Percentiles rank a stretch among this genome's conserved stretches.
Evolutionary conservation across 2,888 invertebrate species (phyloP).

Genomic region (Heliconius cydno): DNA sequence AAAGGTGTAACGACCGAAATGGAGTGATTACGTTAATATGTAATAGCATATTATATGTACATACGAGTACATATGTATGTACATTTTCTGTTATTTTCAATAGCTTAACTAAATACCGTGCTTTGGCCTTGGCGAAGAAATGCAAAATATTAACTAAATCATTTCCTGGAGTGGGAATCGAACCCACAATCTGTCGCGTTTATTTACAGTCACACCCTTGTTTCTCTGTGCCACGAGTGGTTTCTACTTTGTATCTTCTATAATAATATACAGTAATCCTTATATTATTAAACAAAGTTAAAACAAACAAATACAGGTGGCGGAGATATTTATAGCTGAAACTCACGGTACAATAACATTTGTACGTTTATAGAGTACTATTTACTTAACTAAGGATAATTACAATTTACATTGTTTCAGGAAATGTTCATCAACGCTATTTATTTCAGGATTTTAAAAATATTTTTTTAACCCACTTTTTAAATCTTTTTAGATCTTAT

Average conservation of each 20-base stretch:
- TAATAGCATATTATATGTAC: background rate
- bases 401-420: no score
- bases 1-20: background rate
- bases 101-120: no score
- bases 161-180: no score
- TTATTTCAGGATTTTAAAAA: background rate
- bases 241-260: background rate
- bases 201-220: no score
- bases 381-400: no score
- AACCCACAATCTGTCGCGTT: no score
- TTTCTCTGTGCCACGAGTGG: no score
- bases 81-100: no score
- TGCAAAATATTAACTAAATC: no score
- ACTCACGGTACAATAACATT: background rate
- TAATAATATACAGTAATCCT: background rate
- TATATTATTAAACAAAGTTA: background rate
- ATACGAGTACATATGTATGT: no score
- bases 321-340: background rate
- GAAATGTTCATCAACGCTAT: background rate
- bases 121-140: no score
- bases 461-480: background rate
- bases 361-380: background rate
- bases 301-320: slow-evolving; percentile 16
- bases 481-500: no score
- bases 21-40: background rate